These are phyloP conservation scores for Chaenocephalus aceratus DNA, from an alignment of 2,113 vertebrate species.

Conservation along the genomic window DNA sequence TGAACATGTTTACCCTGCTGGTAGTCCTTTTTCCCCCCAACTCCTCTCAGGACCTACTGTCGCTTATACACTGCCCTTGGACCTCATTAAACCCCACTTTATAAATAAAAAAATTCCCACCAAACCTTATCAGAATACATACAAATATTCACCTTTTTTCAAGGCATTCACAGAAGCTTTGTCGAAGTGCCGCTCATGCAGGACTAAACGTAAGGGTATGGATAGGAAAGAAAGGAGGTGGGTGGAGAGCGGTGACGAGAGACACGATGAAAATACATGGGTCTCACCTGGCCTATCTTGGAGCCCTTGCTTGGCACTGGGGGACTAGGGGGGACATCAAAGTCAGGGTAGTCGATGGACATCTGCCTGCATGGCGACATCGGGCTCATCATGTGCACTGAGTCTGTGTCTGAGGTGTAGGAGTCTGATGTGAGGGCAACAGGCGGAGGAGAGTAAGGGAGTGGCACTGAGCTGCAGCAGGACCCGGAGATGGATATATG, in stretches of 20 bases:
- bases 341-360: slow-evolving; percentile 91
- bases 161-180: slow-evolving; percentile 63
- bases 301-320: slow-evolving; percentile 68
- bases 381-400: slow-evolving; percentile 77
- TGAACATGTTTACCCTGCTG: too few relatives aligned
- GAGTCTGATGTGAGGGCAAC: slow-evolving; percentile 58
- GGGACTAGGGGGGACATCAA: slow-evolving; percentile 81
- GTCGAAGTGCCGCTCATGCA: slow-evolving; percentile 62
- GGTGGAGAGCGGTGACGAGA: slow-evolving; percentile 28
- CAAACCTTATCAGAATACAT: not conserved
- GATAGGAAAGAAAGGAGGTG: slow-evolving; percentile 37
- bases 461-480: slow-evolving; percentile 56
- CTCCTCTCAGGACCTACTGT: too few relatives aligned
- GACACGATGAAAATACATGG: slow-evolving; percentile 40
- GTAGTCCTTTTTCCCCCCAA: too few relatives aligned
- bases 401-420: slow-evolving; percentile 71
- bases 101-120: too few relatives aligned
- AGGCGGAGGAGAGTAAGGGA: slow-evolving; percentile 63
- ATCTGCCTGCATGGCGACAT: slow-evolving; percentile 90
- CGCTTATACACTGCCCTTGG: too few relatives aligned
- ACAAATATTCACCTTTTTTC: slow-evolving; percentile 57
- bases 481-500: slow-evolving; percentile 85
- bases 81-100: too few relatives aligned
- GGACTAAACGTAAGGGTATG: slow-evolving; percentile 55
- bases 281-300: slow-evolving; percentile 86